Percentiles rank a stretch among this genome's conserved stretches.
These are phyloP conservation scores for Tridacna gigas DNA, from an alignment of 2,888 invertebrate genomes.

Conservation along the genomic window DNA sequence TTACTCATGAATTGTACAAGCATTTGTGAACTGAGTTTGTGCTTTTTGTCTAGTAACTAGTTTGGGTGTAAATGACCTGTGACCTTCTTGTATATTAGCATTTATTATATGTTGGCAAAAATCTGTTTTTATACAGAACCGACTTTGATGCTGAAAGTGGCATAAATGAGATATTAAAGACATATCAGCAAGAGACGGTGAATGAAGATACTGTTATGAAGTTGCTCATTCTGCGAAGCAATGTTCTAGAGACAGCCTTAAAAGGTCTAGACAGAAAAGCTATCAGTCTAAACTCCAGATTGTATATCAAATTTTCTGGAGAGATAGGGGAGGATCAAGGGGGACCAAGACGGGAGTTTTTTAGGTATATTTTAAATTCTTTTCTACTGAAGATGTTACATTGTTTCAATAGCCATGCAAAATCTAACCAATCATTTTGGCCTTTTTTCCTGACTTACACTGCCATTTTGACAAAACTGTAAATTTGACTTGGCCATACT, in stretches of 20 bases:
- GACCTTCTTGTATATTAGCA: too few relatives aligned
- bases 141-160: background rate
- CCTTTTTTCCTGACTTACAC: too few relatives aligned
- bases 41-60: too few relatives aligned
- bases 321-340: constrained; percentile 43
- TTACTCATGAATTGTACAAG: too few relatives aligned
- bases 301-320: constrained; percentile 41
- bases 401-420: background rate
- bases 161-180: background rate
- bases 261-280: constrained; percentile 26
- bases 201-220: constrained; percentile 7
- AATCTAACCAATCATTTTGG: too few relatives aligned
- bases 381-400: background rate
- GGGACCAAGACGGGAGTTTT: constrained; percentile 43
- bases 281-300: constrained; percentile 4
- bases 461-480: too few relatives aligned
- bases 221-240: constrained; percentile 16
- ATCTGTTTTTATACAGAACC: background rate
- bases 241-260: constrained; percentile 22
- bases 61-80: too few relatives aligned
- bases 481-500: too few relatives aligned
- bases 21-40: too few relatives aligned
- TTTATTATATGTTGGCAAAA: background rate
- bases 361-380: constrained; percentile 32
- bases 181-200: constrained; percentile 6